Percentiles rank a stretch among this genome's conserved stretches.
These are phyloP conservation scores for Nemoura dubitans DNA, from an alignment of 2,888 invertebrate species.

Conservation along the genomic window DNA sequence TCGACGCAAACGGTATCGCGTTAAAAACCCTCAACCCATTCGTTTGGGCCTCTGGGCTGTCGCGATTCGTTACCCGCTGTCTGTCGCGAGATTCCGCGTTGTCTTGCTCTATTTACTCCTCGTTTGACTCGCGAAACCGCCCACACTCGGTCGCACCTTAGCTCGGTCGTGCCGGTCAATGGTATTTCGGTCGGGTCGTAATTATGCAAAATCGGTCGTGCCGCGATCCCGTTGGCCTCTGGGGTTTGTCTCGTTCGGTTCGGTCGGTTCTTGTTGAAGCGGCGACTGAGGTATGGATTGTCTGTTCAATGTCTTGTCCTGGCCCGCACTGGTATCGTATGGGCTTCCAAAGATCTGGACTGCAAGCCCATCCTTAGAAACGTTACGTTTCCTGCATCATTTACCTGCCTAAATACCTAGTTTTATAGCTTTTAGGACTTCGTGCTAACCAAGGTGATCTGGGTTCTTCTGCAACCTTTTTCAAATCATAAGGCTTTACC, in stretches of 20 bases:
- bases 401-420: no score
- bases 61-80: not conserved
- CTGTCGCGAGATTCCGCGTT: not conserved
- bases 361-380: not conserved
- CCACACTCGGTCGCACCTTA: not conserved
- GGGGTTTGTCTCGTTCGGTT: constrained; percentile 12
- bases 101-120: not conserved
- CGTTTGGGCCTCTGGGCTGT: not conserved
- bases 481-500: no score
- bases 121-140: not conserved
- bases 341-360: not conserved
- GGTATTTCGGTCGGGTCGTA: not conserved
- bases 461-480: no score
- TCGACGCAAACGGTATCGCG: not conserved
- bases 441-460: no score
- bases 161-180: not conserved
- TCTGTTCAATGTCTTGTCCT: constrained; percentile 36
- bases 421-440: no score
- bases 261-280: not conserved
- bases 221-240: not conserved
- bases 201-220: not conserved
- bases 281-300: constrained; percentile 28
- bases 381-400: not conserved
- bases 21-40: not conserved
- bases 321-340: constrained; percentile 13